Evolutionary conservation across 2,113 vertebrate genomes (phyloP), one percentile per base, ranked within the genome.

Genomic region (Paramisgurnus dabryanus): DNA sequence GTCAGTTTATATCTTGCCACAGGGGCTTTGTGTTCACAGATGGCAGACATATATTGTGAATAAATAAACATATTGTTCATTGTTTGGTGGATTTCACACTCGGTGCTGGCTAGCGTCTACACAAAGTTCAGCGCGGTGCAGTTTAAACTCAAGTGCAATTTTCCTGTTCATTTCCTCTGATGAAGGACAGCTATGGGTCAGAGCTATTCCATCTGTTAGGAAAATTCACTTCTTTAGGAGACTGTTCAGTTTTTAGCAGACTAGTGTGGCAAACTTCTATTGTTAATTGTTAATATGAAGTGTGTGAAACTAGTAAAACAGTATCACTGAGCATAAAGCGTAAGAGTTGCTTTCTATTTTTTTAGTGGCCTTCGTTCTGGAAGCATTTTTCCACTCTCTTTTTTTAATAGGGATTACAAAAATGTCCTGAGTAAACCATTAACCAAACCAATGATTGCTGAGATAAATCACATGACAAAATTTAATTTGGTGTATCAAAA

Each of bases 31-130:
- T 81, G 53, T 67, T 73, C 79, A 86, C 89, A 88, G 85, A 82
- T 89, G 88, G 87, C 78, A 41, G 67, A 76, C 83, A 76, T 89
- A 88, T 87, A 85, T 86, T 82, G 78, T 80, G 87, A 92, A 93
- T 89, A 88, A 87, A 86, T 80, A 41, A 90, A 86, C 84, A 75
- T 86, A 82, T 85, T 81, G 70, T 64, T 74, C 67, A 69, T 86
- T 73, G 79, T 66, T 79, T 61, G 27, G 63, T 15, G n/a, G 78
- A 73, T 15, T 77, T 80, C 88, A 91, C 80, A 72, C 85, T 89
- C 88, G 85, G 89, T 76, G 85, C 45, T 47, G 50, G 64, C 60
- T 60, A n/a, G 65, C 41, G 47, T 12, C 64, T 6, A 5, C 40
- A 74, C 74, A 79, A 78, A 67, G 15, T 43, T 60, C 50, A 58